Evolutionary conservation across 2,797 vertebrate species (phyloP).

Genomic region (Hemitrygon akajei): DNA sequence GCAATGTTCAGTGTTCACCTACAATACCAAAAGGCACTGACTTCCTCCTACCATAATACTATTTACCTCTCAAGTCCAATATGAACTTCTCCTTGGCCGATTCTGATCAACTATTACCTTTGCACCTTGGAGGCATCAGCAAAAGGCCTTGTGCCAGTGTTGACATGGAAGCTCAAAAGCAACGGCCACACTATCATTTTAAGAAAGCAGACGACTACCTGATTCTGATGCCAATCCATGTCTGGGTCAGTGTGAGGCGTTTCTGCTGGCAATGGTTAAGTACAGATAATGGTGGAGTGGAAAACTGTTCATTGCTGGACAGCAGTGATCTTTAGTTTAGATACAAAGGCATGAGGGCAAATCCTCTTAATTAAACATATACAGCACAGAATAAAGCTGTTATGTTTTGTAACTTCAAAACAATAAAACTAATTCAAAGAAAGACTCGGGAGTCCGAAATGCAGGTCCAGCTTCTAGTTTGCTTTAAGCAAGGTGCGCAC

Average conservation of each 20-base stretch:
- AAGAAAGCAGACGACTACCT: not conserved
- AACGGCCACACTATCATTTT: not conserved
- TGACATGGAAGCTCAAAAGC: not conserved
- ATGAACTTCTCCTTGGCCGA: not conserved
- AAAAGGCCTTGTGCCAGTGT: not conserved
- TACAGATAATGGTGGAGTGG: not conserved
- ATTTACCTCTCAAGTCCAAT: not conserved
- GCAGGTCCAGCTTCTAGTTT: too few species aligned
- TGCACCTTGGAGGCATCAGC: not conserved
- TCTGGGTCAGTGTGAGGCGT: not conserved
- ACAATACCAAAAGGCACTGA: not conserved
- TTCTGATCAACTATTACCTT: not conserved
- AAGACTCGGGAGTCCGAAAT: too few species aligned
- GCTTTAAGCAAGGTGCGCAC: too few species aligned
- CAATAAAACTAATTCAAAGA: too few species aligned
- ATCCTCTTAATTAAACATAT: not conserved
- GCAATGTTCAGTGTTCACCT: not conserved
- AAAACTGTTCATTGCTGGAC: not conserved
- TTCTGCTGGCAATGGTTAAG: too few species aligned
- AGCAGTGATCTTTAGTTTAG: not conserved
- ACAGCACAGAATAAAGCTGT: too few species aligned
- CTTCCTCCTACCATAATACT: not conserved
- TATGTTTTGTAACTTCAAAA: too few species aligned
- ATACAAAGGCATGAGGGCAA: not conserved
- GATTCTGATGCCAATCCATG: not conserved